Evolutionary conservation across 1,140 invertebrate species (phyloP), one percentile per base, ranked within the genome.

Genomic region (Lepidurus arcticus): DNA sequence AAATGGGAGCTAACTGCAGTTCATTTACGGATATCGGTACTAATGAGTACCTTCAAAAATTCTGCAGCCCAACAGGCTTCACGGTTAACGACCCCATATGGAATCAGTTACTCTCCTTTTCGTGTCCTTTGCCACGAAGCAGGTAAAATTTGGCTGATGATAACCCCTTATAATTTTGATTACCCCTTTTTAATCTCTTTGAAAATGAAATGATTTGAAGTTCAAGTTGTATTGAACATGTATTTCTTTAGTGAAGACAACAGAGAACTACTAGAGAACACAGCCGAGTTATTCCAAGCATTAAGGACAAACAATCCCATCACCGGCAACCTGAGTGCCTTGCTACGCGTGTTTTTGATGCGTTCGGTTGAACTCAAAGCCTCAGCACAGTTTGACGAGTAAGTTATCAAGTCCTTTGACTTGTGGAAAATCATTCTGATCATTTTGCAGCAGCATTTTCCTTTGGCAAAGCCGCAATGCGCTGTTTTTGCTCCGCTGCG

Each of bases 401-500:
- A 88, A 88, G 88, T 87, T 21, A 44, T 24, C 13, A 42, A 11
- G 10, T 11, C 34, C 44, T 26, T 47, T 78, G 78, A 42, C 73
- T 75, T 77, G 13, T 81, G 21, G 21, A 44, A 44, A 34, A 53
- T 76, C 8, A 13, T 44, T 43, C 42, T 79, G 45, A 47, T 79
- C 79, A 75, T 81, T 80, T 89, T 90, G 77, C 85, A 97, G 94
- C 84, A 93, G 92, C 81, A 91, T 97, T 85, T 92, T 96, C 81
- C 91, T 93, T 74, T 98, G 96, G 95, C 96, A 98, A 85, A 92
- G 94, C 0, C 95, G 94, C 84, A 98, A 98, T 87, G 93, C 94
- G 0, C 85, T 99, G 44, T 97, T 98, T 83, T 92, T 97, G 24
- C 90, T 98, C 78, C 89, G 96, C 78, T 92, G 91, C 81, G 89